A percentile compares a stretch with the other conserved stretches of the same genome.
Evolutionary conservation across 2,888 invertebrate species (phyloP).

Genomic region (Parnassius smintheus): DNA sequence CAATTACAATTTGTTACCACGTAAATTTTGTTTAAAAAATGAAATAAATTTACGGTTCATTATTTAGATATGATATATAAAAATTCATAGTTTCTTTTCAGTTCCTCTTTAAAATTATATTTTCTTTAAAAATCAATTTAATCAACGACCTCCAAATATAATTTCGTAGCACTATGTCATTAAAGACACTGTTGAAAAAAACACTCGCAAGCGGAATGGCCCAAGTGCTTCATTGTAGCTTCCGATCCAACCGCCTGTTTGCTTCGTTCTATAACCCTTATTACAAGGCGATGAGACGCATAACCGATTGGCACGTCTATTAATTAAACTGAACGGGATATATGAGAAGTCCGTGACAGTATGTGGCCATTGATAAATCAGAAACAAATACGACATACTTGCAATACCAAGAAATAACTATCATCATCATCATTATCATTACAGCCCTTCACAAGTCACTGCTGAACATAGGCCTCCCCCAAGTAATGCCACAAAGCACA

Average conservation of each 20-base stretch:
- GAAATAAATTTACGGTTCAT: too few relatives aligned
- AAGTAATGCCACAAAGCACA: too few relatives aligned
- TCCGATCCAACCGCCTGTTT: constrained; percentile 58
- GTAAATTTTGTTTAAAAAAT: too few relatives aligned
- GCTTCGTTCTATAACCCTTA: constrained; percentile 33
- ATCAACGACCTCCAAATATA: background rate
- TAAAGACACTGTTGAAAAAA: constrained; percentile 66
- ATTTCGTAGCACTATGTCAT: constrained; percentile 38
- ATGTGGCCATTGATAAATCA: constrained; percentile 39
- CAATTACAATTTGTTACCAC: too few relatives aligned
- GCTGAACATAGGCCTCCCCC: too few relatives aligned
- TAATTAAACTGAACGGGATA: constrained; percentile 39
- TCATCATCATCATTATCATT: too few relatives aligned
- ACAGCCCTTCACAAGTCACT: too few relatives aligned
- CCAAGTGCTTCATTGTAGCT: constrained; percentile 69
- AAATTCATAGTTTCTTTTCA: too few relatives aligned
- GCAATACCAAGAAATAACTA: too few relatives aligned
- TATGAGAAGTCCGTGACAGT: constrained; percentile 31
- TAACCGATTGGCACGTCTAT: constrained; percentile 26
- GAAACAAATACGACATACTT: constrained; percentile 12
- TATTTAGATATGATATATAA: too few relatives aligned
- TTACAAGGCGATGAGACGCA: constrained; percentile 18
- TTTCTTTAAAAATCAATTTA: too few relatives aligned
- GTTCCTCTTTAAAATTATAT: too few relatives aligned
- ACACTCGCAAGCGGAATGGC: constrained; percentile 57